Evolutionary conservation across 2,113 vertebrate genomes (phyloP).

Genomic region (Gadus macrocephalus): DNA sequence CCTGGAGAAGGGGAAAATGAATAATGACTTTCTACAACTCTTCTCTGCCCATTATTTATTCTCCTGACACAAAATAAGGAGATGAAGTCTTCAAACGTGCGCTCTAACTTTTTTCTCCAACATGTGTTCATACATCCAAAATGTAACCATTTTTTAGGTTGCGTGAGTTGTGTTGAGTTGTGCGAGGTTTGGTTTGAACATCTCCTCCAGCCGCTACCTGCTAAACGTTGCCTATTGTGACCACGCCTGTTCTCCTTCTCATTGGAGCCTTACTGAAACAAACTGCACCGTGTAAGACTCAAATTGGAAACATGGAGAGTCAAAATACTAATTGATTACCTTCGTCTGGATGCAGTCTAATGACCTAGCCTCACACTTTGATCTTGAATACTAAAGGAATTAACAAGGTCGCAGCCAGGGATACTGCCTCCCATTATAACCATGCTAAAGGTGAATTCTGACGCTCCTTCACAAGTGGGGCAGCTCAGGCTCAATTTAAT

Average conservation of each 20-base stretch:
- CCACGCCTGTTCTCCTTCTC: constrained; percentile 21
- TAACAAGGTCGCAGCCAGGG: constrained; percentile 21
- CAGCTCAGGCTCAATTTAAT: constrained; percentile 16
- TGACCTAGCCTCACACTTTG: constrained; percentile 32
- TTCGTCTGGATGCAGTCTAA: constrained; percentile 23
- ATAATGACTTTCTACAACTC: not conserved
- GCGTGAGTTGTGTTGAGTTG: too few relatives aligned
- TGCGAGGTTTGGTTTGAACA: not conserved
- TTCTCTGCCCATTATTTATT: not conserved
- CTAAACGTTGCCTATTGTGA: constrained; percentile 16
- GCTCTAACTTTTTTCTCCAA: not conserved
- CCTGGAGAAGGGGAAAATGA: not conserved
- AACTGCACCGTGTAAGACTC: constrained; percentile 20
- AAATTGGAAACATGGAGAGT: constrained; percentile 27
- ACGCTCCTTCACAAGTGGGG: not conserved
- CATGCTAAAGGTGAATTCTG: constrained; percentile 28
- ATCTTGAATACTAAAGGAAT: constrained; percentile 22
- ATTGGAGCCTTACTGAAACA: constrained; percentile 20
- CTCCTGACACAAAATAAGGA: not conserved
- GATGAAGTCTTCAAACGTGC: not conserved
- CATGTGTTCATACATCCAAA: not conserved
- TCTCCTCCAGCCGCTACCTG: constrained; percentile 4
- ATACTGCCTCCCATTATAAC: constrained; percentile 23
- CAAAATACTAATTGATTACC: not conserved
- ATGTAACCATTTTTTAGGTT: not conserved